phyloP scores from a whole-genome alignment of 2,888 invertebrate genomes.

The Sesamia inferens region DNA sequence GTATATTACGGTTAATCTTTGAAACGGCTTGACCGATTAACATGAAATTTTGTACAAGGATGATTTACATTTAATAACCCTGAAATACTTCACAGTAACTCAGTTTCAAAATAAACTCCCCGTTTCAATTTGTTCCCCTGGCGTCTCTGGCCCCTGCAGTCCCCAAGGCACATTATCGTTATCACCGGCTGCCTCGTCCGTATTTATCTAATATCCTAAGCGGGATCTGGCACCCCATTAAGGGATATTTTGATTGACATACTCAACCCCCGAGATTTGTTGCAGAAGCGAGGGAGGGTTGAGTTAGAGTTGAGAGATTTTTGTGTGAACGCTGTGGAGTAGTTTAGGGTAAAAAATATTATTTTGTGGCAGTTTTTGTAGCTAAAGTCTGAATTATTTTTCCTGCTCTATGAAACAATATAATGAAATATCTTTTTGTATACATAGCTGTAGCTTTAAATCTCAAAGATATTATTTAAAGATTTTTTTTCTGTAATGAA shows the following conservation, averaged over 20 bases:
- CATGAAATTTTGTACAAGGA: too few relatives aligned
- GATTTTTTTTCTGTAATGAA: neutral
- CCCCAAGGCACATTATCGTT: constrained; percentile 60
- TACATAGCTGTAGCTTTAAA: neutral
- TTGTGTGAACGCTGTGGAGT: constrained; percentile 2
- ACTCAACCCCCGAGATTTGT: constrained; percentile 77
- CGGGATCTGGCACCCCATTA: constrained; percentile 77
- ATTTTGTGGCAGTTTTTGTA: neutral
- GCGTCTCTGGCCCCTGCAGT: constrained; percentile 5
- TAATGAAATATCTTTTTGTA: neutral
- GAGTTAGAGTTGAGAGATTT: constrained; percentile 53
- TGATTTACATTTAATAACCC: constrained; percentile 12
- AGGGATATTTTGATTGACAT: constrained; percentile 87
- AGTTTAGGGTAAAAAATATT: neutral
- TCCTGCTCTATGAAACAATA: too few relatives aligned
- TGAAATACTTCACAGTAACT: constrained; percentile 16
- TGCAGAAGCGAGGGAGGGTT: constrained; percentile 64
- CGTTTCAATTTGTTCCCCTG: constrained; percentile 14
- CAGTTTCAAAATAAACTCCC: constrained; percentile 30
- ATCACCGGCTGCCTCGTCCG: constrained; percentile 54
- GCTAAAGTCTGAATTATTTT: too few relatives aligned
- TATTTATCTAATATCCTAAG: constrained; percentile 88
- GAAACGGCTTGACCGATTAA: too few relatives aligned
- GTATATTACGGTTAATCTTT: too few relatives aligned
- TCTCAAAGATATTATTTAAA: neutral